These are phyloP conservation scores for Gymnoscelis rufifasciata DNA, from an alignment of 2,888 invertebrate genomes.

Conservation along the genomic window DNA sequence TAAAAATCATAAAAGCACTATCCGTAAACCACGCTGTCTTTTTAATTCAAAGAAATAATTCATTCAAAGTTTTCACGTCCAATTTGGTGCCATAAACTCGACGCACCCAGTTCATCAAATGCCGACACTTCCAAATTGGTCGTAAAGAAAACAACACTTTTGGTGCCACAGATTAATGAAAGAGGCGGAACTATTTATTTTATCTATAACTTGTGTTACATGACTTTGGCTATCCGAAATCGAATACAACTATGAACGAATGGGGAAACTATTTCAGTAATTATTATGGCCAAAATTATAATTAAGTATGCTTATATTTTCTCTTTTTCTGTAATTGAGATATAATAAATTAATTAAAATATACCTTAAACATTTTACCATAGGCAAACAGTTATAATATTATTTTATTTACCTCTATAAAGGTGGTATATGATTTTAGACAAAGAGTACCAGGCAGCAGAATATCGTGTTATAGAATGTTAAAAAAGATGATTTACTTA, in stretches of 20 bases:
- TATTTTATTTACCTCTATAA: too few relatives aligned
- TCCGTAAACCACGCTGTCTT: not conserved
- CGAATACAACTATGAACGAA: not conserved
- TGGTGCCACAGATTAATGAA: slow-evolving; percentile 27
- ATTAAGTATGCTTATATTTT: too few relatives aligned
- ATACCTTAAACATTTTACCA: too few relatives aligned
- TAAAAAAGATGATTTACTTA: too few relatives aligned
- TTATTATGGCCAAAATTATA: too few relatives aligned
- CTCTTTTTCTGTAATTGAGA: too few relatives aligned
- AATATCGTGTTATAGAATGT: too few relatives aligned
- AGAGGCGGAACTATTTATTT: slow-evolving; percentile 36
- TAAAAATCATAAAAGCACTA: not conserved
- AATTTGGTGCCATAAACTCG: slow-evolving; percentile 29
- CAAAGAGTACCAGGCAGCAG: too few relatives aligned
- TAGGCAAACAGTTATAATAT: too few relatives aligned
- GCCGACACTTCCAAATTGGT: slow-evolving; percentile 33
- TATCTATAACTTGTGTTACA: slow-evolving; percentile 24
- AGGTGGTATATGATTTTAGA: too few relatives aligned
- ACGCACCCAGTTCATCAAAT: slow-evolving; percentile 33
- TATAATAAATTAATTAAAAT: too few relatives aligned
- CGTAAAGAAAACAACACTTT: slow-evolving; percentile 37
- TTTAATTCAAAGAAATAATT: slow-evolving; percentile 12
- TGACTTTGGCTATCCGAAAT: slow-evolving; percentile 51
- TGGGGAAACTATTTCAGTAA: too few relatives aligned
- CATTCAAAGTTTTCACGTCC: slow-evolving; percentile 24